A percentile compares a stretch with the other conserved stretches of the same genome.
Conservation (phyloP, 2,113 vertebrate genomes). For the Trochalopteron elliotii region DNA sequence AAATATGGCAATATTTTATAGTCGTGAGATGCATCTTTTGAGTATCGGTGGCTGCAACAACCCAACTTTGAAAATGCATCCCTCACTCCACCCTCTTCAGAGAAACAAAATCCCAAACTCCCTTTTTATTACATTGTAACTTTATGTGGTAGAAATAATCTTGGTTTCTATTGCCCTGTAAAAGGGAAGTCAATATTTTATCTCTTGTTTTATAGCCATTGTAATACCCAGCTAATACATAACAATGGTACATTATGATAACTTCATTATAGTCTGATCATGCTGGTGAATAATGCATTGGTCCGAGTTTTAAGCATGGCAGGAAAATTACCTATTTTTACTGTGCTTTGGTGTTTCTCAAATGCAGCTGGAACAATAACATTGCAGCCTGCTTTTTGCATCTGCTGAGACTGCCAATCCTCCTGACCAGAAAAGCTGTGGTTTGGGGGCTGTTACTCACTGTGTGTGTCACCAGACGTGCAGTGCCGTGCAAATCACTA, state of each 20-base stretch:
- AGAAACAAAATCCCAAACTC: constrained; percentile 37
- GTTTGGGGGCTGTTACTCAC: background rate
- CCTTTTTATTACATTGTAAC: constrained; percentile 43
- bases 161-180: constrained; percentile 28
- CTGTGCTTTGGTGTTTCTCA: constrained; percentile 22
- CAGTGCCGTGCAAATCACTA: background rate
- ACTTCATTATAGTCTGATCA: constrained; percentile 59
- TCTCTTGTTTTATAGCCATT: constrained; percentile 52
- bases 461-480: background rate
- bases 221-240: constrained; percentile 48
- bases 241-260: constrained; percentile 55
- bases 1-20: constrained; percentile 59
- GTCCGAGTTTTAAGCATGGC: constrained; percentile 47
- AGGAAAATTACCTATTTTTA: constrained; percentile 54
- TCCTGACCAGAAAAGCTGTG: background rate
- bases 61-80: background rate
- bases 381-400: background rate
- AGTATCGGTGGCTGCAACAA: background rate
- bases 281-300: constrained; percentile 38
- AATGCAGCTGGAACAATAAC: constrained; percentile 13
- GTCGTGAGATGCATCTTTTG: constrained; percentile 60
- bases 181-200: constrained; percentile 61
- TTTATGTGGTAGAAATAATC: constrained; percentile 54
- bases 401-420: constrained; percentile 24
- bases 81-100: background rate